Evolutionary conservation across 1,140 invertebrate genomes (phyloP), one percentile per base, ranked within the genome.

Genomic region (Pseudachorutes palmiensis): DNA sequence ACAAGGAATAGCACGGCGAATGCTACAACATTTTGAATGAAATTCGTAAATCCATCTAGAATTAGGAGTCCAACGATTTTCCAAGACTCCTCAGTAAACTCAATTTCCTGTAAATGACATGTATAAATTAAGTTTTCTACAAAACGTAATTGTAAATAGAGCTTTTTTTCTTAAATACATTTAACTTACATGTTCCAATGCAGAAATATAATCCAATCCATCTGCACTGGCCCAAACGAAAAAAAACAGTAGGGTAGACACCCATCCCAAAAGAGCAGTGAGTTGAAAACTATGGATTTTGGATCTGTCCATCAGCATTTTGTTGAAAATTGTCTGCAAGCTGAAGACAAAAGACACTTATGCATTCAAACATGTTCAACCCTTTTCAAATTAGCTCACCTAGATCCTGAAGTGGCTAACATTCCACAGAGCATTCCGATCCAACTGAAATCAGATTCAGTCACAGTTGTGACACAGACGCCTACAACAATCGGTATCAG

Each of bases 11-110:
- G 51, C 24, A 55, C 51, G 24, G 51, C 51, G 51, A 55, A 55
- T 12, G 51, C 51, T 19, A 55, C 51, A 5, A 55, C 51, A 22
- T 55, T 55, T 24, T 55, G 51, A 55, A 55, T 55, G 51, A 55
- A 55, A 55, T 55, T 55, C 24, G 51, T 55, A 24, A 55, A 55
- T 14, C 51, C 51, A 55, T 55, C 51, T 24, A 55, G 24, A 14
- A 55, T 3, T 19, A 55, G 24, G 24, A 55, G 51, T 19, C 12
- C 12, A 14, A 22, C 9, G 5, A 55, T 22, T 26, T 55, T 55
- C 51, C 51, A 55, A 19, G 51, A 5, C 24, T 55, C 14, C 3
- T 41, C 19, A 41, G 19, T 9, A 41, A 9, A 41, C 36, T 41
- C 36, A 19, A n/a, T n/a, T n/a, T 5, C 36, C 36, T 41, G 19